Evolutionary conservation across 2,113 vertebrate genomes (phyloP), one percentile per base, ranked within the genome.

Genomic region (Motacilla alba): DNA sequence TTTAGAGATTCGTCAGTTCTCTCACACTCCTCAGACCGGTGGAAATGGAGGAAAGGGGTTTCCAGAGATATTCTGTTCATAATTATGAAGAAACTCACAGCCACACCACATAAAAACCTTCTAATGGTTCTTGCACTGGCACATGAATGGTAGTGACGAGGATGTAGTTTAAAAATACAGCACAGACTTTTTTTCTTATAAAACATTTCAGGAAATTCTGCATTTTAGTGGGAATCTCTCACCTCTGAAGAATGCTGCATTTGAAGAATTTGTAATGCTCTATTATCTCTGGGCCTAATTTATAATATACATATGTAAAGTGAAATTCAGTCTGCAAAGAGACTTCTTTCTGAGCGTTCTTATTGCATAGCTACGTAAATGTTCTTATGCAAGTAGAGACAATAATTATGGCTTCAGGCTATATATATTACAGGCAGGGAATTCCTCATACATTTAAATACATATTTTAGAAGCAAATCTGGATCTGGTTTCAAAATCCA

Each of bases 371-470:
- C 60, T 83, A 35, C 12, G 27, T 63, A 90, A 93, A 80, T 59
- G 15, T 66, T 90, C 52, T 83, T 72, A 79, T 43, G 85, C 64
- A 81, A 84, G 87, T 26, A 72, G 43, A 72, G 58, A 52, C 56
- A 91, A 75, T 88, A 93, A 94, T 90, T 69, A 67, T 9, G 9
- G 24, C 76, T 85, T 88, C 74, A 72, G 85, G 69, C 76, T 93
- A 26, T 24, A 68, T 43, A 20, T 52, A 43, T 77, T 89, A 85
- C 47, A 74, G 83, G 72, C 47, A 67, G 47, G 82, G 78, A 93
- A 93, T 91, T 89, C 93, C 79, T 91, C 50, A 52, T 47, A 19
- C 41, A 41, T 90, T 83, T 88, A 94, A 93, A 76, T 87, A 69
- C 21, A 20, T 88, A 73, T 79, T 91, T 85, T 69, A 55, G 85